phyloP scores from a whole-genome alignment of 1,140 invertebrate species.

The Nilaparvata lugens region DNA sequence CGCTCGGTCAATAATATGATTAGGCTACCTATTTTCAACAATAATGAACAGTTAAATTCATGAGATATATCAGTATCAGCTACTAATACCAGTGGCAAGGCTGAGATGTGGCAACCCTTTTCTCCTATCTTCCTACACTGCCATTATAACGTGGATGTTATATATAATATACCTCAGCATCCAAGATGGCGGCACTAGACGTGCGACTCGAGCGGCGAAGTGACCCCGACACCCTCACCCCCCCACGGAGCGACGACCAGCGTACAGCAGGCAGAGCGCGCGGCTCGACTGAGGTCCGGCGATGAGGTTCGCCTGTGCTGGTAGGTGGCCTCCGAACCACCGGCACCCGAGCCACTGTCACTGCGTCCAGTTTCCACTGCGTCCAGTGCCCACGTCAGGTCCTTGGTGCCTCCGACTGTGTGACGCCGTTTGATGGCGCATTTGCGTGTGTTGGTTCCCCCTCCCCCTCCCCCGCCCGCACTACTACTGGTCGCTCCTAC shows the following conservation, averaged over 20 bases:
- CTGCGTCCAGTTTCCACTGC: too few relatives aligned
- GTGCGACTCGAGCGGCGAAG: conserved; percentile 23
- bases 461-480: too few relatives aligned
- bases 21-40: too few relatives aligned
- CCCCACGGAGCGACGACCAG: conserved; percentile 37
- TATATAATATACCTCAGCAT: too few relatives aligned
- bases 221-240: conserved; percentile 39
- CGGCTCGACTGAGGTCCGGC: conserved; percentile 44
- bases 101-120: too few relatives aligned
- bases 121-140: too few relatives aligned
- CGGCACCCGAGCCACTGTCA: conserved; percentile 44
- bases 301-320: conserved; percentile 48
- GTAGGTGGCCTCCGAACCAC: conserved; percentile 40
- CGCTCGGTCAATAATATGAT: too few relatives aligned
- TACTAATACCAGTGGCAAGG: too few relatives aligned
- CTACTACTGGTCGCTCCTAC: too few relatives aligned
- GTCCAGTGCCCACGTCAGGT: conserved; percentile 53
- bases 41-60: too few relatives aligned
- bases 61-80: too few relatives aligned
- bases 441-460: conserved; percentile 49
- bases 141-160: too few relatives aligned
- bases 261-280: conserved; percentile 38
- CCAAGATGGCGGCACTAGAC: neutral
- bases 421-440: conserved; percentile 77
- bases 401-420: conserved; percentile 83